These are phyloP conservation scores for Tolypeutes matacus DNA, from an alignment of 2,797 vertebrate species.

Conservation along the genomic window DNA sequence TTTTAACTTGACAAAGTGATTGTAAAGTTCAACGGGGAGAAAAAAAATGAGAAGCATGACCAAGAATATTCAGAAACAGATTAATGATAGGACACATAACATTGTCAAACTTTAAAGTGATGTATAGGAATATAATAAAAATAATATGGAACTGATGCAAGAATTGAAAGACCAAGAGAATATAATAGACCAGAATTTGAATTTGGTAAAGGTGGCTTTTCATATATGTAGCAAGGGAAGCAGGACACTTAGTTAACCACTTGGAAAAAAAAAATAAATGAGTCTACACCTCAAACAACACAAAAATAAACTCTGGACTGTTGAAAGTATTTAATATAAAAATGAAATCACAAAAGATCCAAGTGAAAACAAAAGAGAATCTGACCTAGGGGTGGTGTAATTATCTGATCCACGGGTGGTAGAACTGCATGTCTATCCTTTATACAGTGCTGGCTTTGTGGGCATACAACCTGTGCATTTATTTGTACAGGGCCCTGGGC, in stretches of 20 bases:
- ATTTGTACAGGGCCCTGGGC: not conserved
- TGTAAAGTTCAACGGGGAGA: slow-evolving; percentile 25
- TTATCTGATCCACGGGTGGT: not conserved
- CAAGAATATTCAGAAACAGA: not conserved
- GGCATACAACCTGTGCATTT: not conserved
- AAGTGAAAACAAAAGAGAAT: not conserved
- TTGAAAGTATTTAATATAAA: not conserved
- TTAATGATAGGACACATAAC: not conserved
- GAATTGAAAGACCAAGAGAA: not conserved
- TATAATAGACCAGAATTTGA: not conserved
- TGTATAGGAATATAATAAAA: not conserved
- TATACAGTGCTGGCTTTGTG: fast-evolving
- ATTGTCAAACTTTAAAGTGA: slow-evolving; percentile 24
- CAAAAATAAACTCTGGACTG: not conserved
- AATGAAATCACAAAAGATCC: not conserved
- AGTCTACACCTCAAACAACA: not conserved
- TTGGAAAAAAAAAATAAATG: not conserved
- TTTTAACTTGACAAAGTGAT: not conserved
- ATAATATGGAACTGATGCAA: not conserved
- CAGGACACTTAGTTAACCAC: not conserved
- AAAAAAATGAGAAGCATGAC: not conserved
- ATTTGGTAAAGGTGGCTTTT: not conserved
- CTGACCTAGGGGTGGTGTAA: not conserved
- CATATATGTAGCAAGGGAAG: not conserved
- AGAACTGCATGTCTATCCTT: not conserved